Evolutionary conservation across 1,140 invertebrate species (phyloP), one percentile per base, ranked within the genome.

Genomic region (Ooceraea biroi): DNA sequence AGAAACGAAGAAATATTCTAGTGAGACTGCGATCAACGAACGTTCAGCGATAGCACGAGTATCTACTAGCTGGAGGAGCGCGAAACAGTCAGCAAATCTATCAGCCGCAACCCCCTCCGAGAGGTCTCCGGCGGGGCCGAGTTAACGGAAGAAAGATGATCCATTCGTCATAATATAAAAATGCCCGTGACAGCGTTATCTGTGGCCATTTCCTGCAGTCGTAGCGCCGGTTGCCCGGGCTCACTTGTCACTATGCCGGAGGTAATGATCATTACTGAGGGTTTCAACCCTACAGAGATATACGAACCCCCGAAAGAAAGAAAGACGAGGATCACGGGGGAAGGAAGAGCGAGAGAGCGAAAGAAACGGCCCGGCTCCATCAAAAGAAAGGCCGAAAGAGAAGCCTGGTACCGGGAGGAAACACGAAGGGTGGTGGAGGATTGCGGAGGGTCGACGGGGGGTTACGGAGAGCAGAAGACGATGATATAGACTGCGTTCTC

Each of bases 141-240:
- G 77, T 86, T 89, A 89, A 89, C 88, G 82, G 77, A 91, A 91
- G 88, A 91, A 92, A 91, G 87, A 91, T 91, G 91, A 90, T 91
- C 90, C 91, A 94, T 94, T 93, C 91, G 90, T 94, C 93, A 94
- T 93, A 91, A 91, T 92, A 92, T 92, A 93, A 94, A 94, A 93
- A 93, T 94, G 90, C 87, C 88, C 87, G 85, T 92, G 93, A 93
- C 93, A 93, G 92, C 88, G 90, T 94, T 94, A 94, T 94, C 92
- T 94, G 85, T 85, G 90, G 89, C 90, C 91, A 93, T 94, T 94
- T 93, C 91, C 92, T 93, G 89, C 92, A 94, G 93, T 87, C 88
- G 85, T 85, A 87, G 85, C 73, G 65, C 55, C 84, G 74, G 72
- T 86, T 82, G 84, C 85, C 88, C 84, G 88, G 83, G 86, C 91